Conservation (phyloP, 1,140 invertebrate species). For the Tigriopus japonicus region DNA sequence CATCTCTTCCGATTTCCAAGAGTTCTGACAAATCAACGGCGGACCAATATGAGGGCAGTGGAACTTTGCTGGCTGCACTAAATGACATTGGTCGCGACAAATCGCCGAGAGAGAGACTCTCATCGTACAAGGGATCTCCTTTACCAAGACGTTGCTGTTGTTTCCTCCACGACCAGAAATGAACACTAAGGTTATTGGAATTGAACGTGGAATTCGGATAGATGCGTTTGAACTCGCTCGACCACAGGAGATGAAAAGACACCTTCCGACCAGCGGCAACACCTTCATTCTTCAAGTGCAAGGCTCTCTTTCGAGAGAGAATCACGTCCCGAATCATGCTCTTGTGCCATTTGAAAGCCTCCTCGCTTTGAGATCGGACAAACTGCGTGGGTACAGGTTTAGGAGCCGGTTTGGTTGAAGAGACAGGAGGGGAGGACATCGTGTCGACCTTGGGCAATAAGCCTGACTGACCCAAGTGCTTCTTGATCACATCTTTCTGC, state of each 20-base stretch:
- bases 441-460: neutral
- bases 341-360: neutral
- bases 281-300: neutral
- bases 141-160: neutral
- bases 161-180: slow-evolving; percentile 10
- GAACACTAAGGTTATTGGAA: slow-evolving; percentile 3
- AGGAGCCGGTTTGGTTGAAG: neutral
- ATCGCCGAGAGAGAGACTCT: too few relatives aligned
- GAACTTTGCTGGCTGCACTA: too few relatives aligned
- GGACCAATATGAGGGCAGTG: too few relatives aligned
- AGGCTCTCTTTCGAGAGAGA: neutral
- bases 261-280: neutral
- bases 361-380: neutral
- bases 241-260: slow-evolving; percentile 6
- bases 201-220: slow-evolving; percentile 2
- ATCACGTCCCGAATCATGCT: slow-evolving; percentile 8
- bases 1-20: too few relatives aligned
- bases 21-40: too few relatives aligned
- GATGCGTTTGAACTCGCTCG: neutral
- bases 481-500: slow-evolving; percentile 10
- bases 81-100: too few relatives aligned
- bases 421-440: neutral
- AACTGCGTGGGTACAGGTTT: neutral
- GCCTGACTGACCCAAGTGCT: neutral
- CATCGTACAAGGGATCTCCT: too few relatives aligned